These are phyloP conservation scores for Ceyx melanurus DNA, from an alignment of 2,113 vertebrate species.

Conservation along the genomic window DNA sequence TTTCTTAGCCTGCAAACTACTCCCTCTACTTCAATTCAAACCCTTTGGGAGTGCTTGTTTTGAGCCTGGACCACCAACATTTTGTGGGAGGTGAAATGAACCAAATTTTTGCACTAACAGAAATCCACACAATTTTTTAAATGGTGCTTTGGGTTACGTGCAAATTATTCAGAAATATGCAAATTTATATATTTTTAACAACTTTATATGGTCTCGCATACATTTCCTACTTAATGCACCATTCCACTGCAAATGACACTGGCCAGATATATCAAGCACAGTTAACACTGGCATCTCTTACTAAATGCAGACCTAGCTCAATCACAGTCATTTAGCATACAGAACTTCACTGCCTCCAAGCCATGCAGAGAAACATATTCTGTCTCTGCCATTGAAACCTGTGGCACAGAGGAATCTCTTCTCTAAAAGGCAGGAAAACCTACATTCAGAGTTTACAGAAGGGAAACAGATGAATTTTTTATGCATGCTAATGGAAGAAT, in stretches of 20 bases:
- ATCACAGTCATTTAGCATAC: neutral
- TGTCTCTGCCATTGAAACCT: neutral
- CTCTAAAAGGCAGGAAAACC: neutral
- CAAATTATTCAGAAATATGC: constrained; percentile 29
- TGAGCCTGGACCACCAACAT: neutral
- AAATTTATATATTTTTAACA: constrained; percentile 1
- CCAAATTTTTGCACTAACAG: constrained; percentile 2
- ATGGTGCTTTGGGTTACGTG: neutral
- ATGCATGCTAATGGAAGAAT: constrained; percentile 14
- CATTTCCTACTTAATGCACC: neutral
- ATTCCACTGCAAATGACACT: neutral
- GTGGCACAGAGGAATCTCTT: neutral
- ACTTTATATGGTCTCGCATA: neutral
- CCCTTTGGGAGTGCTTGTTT: neutral
- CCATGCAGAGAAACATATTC: neutral
- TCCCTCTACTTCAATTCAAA: neutral
- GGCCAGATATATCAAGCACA: neutral
- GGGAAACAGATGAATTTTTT: constrained; percentile 14
- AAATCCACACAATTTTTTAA: constrained; percentile 23
- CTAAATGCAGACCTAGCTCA: neutral
- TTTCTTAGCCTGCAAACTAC: neutral
- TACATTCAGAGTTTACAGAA: neutral
- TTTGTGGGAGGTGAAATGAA: constrained; percentile 11
- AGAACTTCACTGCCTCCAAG: neutral
- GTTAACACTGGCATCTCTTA: neutral